Evolutionary conservation across 2,888 invertebrate genomes (phyloP), one percentile per base, ranked within the genome.

Genomic region (Epirrhoe tristata): DNA sequence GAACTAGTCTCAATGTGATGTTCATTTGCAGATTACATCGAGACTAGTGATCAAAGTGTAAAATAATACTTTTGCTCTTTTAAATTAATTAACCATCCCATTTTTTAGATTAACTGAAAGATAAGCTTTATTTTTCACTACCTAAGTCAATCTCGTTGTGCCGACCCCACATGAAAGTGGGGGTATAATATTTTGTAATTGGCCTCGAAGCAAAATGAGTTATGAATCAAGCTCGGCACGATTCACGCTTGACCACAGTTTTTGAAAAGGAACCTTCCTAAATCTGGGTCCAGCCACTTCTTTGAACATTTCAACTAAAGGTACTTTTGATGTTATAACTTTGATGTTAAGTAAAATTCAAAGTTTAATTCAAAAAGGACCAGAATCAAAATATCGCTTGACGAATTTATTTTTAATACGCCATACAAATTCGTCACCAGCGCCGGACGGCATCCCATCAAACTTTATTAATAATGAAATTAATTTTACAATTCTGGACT

Each of bases 401-500:
- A 31, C 31, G 12, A 57, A 31, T 46, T 39, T 6, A 58, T 36
- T 52, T 51, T 24, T 5, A 24, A 51, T 59, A 58, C 31, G 16
- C 50, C 8, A 14, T 16, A 51, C 53, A 58, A 58, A 64, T 39
- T n/a, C 52, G 17, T 46, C 66, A 5, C 14, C 52, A 17, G 17
- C 51, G 36, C 52, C 32, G 66, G 59, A 66, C 63, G 56, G 53
- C 55, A 24, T 65, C 61, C 60, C 54, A 61, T 63, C 57, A 64
- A 69, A 68, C 67, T 72, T 72, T 66, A 48, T 51, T 50, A 58
- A 64, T 64, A 58, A 65, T 64, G 36, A 63, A 72, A 66, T 68
- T 58, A 66, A 68, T 72, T 63, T 50, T 58, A 57, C 63, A 50
- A 54, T 59, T 62, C 34, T n/a, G 51, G 43, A 59, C 46, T 60